Evolutionary conservation across 2,113 vertebrate genomes (phyloP), one percentile per base, ranked within the genome.

Genomic region (Chaetops frenatus): DNA sequence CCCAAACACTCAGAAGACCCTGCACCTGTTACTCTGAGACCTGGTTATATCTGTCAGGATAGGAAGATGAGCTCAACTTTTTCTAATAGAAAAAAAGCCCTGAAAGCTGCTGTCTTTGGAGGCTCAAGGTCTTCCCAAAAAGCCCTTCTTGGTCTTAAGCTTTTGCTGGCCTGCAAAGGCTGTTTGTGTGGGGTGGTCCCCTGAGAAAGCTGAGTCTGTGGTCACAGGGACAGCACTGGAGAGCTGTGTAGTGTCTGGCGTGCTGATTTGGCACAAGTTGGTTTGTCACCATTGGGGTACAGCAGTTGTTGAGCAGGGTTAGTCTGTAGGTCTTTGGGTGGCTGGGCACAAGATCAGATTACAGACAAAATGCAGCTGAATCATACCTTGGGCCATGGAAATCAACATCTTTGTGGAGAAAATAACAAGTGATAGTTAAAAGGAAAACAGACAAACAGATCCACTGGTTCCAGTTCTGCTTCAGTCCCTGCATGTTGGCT

Each of bases 401-500:
- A 73, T 78, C 24, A 69, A 29, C 22, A 45, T 67, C 54, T 67
- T 21, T 38, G n/a, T 69, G n/a, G 27, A 51, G 35, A 70, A 51
- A 69, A 36, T 50, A 38, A 29, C 71, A 81, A 62, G 11, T n/a
- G 24, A 25, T 4, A 24, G 50, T 78, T 67, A 62, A 70, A 82
- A 64, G 6, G 33, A 58, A 40, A 60, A 77, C 17, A 21, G n/a
- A 22, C 33, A 54, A 50, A 40, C 25, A 44, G 25, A 29, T n/a
- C 11, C 38, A n/a, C 16, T 81, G 48, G 8, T 45, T 29, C 21
- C 4, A 83, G 1, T 54, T 86, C 50, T 74, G 35, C 66, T 17
- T 83, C 1, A 0, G 27, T 25, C 28, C 6, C 24, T 80, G 11
- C 17, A 9, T 8, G 12, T 12, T 4, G 4, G 23, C 27, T 73